Evolutionary conservation across 2,797 vertebrate genomes (phyloP).

Genomic region (Rhyacichthys aspro): DNA sequence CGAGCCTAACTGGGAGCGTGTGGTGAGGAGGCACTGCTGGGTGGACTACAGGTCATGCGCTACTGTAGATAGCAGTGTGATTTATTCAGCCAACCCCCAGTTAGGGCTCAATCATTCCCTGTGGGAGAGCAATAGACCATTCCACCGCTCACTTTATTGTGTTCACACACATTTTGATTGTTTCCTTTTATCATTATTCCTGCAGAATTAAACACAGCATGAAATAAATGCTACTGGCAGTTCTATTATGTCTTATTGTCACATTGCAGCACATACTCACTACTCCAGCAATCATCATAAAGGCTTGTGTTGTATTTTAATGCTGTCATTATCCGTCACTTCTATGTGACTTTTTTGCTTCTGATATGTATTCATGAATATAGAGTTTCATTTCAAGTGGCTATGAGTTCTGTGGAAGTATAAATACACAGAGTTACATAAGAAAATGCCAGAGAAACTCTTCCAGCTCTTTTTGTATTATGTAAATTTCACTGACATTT

Average conservation of each 20-base stretch:
- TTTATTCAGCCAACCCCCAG: constrained; percentile 71
- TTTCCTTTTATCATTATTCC: constrained; percentile 83
- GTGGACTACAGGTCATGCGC: constrained; percentile 63
- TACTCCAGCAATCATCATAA: constrained; percentile 72
- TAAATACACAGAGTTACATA: constrained; percentile 34
- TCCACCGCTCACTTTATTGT: constrained; percentile 72
- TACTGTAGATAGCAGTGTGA: constrained; percentile 63
- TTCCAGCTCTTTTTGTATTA: constrained; percentile 49
- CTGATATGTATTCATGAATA: constrained; percentile 54
- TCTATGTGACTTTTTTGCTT: constrained; percentile 17
- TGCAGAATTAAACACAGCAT: constrained; percentile 83
- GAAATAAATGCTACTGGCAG: constrained; percentile 79
- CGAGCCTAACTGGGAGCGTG: constrained; percentile 12
- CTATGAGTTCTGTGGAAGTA: constrained; percentile 36
- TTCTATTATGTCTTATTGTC: constrained; percentile 78
- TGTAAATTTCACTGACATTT: constrained; percentile 70
- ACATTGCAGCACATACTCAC: constrained; percentile 60
- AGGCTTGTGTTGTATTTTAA: constrained; percentile 60
- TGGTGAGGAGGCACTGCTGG: constrained; percentile 42
- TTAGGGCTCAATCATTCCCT: constrained; percentile 75
- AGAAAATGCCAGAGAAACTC: constrained; percentile 34
- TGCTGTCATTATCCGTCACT: constrained; percentile 52
- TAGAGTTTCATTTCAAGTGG: constrained; percentile 47
- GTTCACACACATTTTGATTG: constrained; percentile 79
- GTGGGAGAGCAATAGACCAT: constrained; percentile 73